Conservation (phyloP, 2,113 vertebrate species). For the Centropus unirufus region DNA sequence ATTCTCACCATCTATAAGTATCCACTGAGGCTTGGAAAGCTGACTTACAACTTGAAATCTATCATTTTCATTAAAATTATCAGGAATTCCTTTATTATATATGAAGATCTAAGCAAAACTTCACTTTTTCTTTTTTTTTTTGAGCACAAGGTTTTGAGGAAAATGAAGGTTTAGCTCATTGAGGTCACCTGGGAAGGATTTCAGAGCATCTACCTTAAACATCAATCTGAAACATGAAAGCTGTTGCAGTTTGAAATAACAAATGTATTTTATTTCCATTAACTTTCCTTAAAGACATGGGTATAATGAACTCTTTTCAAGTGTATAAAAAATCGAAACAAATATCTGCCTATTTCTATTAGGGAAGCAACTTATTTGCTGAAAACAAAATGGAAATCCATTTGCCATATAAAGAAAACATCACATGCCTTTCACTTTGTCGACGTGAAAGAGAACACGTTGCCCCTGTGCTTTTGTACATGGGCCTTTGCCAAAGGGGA, state of each 20-base stretch:
- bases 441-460: neutral
- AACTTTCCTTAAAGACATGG: neutral
- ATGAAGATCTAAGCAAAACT: neutral
- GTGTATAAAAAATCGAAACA: neutral
- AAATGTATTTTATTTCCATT: neutral
- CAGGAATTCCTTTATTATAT: neutral
- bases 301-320: neutral
- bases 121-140: neutral
- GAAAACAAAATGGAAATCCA: slow-evolving; percentile 6
- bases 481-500: neutral
- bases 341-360: neutral
- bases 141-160: neutral
- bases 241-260: neutral
- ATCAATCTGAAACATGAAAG: neutral
- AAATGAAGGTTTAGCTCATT: neutral
- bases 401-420: neutral
- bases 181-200: neutral
- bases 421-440: neutral
- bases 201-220: neutral
- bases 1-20: neutral
- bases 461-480: neutral
- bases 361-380: neutral
- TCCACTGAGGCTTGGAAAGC: neutral
- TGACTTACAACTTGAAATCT: neutral
- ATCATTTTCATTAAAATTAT: neutral